A percentile compares a stretch with the other conserved stretches of the same genome.
phyloP scores from a whole-genome alignment of 2,797 vertebrate genomes.

The Danio aesculapii region DNA sequence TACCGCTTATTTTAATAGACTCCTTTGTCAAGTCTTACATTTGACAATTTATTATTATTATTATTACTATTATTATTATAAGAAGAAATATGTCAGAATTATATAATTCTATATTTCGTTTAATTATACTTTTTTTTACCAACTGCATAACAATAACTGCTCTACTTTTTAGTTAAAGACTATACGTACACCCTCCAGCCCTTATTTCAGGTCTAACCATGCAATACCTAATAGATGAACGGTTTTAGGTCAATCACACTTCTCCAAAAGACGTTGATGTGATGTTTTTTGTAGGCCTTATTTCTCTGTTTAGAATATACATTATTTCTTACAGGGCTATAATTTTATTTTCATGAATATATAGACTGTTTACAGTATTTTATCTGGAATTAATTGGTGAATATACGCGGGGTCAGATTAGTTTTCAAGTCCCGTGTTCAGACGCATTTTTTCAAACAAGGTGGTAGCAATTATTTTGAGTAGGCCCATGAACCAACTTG shows the following conservation, averaged over 20 bases:
- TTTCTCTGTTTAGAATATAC: too few relatives aligned
- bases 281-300: neutral
- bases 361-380: neutral
- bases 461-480: conserved; percentile 11
- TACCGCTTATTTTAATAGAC: neutral
- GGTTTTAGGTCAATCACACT: neutral
- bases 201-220: neutral
- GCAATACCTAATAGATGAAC: neutral
- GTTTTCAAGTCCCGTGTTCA: neutral
- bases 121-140: too few relatives aligned
- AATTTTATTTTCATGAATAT: neutral
- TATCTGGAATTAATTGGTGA: neutral
- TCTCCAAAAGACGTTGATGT: neutral
- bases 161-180: neutral
- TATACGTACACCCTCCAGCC: neutral
- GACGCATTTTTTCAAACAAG: neutral
- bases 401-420: neutral
- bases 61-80: too few relatives aligned
- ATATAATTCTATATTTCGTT: too few relatives aligned
- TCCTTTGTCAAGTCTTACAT: too few relatives aligned
- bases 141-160: neutral
- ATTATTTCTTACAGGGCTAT: neutral
- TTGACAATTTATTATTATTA: too few relatives aligned
- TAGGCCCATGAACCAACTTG: neutral
- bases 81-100: too few relatives aligned